Base-by-base conservation (phyloP, 2,113 vertebrate species). In the Indri indri region DNA sequence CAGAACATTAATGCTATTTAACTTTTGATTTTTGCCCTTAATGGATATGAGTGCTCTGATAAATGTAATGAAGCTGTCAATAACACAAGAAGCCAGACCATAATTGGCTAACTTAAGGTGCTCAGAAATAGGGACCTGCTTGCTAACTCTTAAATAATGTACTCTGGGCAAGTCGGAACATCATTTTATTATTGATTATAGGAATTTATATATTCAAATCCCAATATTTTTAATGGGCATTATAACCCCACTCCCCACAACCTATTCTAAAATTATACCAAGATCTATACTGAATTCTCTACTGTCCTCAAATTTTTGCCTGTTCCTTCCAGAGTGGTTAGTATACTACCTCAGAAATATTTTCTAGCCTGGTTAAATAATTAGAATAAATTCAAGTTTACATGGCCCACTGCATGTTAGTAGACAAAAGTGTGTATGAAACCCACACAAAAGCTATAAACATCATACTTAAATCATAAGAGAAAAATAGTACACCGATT, bases 361-460 rank as follows among this genome's bases (percentile, higher is more conserved):
- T 96, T 93, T 88, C 84, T 96, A 71, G 20, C 70, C 87, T 96
- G 37, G 18, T 95, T 97, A 63, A 63, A 63, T 76, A 98, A 97
- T 97, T 98, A 97, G 98, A 98, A 96, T 96, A 98, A 98, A 96
- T 96, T 97, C 97, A 96, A 97, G 87, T 97, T 96, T 95, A n/a
- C 71, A 98, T 98, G 97, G 27, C 68, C 93, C 94, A 76, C n/a
- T 87, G 59, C 65, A 86, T 94, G 54, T 83, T 97, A 85, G 68
- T 77, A 85, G 82, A 96, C 96, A 98, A 98, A 98, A 68, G 79
- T 94, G 89, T 97, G 95, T 5, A 97, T 95, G 45, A 93, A 96
- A 98, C 97, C 71, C 92, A 93, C 68, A 93, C 97, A 94, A 98
- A 97, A 97, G 77, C 82, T 97, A 96, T 97, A 97, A 96, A 97